Base-by-base conservation (phyloP, 2,888 invertebrate genomes). In the Patella caerulea region DNA sequence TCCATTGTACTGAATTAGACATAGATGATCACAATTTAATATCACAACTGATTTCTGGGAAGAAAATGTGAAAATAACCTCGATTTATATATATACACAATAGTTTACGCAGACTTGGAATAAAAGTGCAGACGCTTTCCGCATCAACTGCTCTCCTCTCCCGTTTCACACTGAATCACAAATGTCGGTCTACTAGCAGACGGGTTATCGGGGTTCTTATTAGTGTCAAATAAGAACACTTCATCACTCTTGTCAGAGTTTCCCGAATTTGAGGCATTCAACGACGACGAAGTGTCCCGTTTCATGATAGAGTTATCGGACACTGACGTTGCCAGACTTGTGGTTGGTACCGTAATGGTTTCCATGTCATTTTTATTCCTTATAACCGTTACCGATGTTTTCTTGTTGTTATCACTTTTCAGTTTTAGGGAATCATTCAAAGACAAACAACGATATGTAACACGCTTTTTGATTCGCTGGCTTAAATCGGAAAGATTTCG, bases 391-490 rank as follows among this genome's bases (percentile, higher is more conserved):
- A 65, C 65, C 4, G 65, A 65, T 12, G 24, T 24, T 65, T 24
- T 65, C 0, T 14, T 19, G 65, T 65, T 65, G 55, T 76, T 78
- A 15, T 78, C 75, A 55, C 76, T 78, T 19, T 79, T 78, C 5
- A 78, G 76, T 56, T 78, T 69, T 5, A 78, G 83, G 34, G 83
- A 82, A 34, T 83, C 83, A 76, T 83, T 77, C 45, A 81, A 69
- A 4, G 87, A 86, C 70, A 87, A 82, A 34, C 88, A 84, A n/a
- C 96, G 95, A 88, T 96, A 94, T 74, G 96, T 96, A 79, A 96
- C 96, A 92, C 95, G 94, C 92, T 96, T 96, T 91, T 95, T 95
- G 87, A 95, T 95, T 90, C 96, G 94, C 91, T 94, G 95, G 83
- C 95, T 95, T 85, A 96, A 94, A 91, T 96, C 96, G 70, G 96